phyloP scores from a whole-genome alignment of 2,888 invertebrate species.

The Cybosia mesomella region DNA sequence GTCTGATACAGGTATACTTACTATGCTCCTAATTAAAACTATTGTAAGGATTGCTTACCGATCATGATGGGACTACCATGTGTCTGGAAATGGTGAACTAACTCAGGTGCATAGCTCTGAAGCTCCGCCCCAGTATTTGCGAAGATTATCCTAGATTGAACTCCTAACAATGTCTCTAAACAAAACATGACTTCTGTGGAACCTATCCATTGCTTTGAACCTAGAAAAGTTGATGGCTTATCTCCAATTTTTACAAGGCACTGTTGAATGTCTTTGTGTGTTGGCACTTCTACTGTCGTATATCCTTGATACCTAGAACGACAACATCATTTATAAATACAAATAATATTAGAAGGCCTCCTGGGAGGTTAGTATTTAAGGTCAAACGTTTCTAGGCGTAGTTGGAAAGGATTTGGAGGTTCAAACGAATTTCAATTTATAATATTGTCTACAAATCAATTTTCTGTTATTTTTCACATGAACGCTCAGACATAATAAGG shows the following conservation, averaged over 20 bases:
- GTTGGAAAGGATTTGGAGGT: too few relatives aligned
- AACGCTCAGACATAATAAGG: too few relatives aligned
- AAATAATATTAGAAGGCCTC: neutral
- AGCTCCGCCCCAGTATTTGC: constrained; percentile 95
- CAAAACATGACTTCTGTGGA: constrained; percentile 98
- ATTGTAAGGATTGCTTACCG: constrained; percentile 84
- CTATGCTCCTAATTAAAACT: neutral
- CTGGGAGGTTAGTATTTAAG: too few relatives aligned
- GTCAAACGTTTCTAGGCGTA: too few relatives aligned
- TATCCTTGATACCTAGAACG: constrained; percentile 92
- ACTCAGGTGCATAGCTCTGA: constrained; percentile 91
- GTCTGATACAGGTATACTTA: neutral
- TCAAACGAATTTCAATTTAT: too few relatives aligned
- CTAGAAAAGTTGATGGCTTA: constrained; percentile 94
- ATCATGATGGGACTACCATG: constrained; percentile 99
- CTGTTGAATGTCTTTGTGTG: constrained; percentile 95
- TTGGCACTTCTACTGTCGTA: constrained; percentile 91
- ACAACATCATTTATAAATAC: constrained; percentile 17
- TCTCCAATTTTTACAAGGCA: constrained; percentile 98
- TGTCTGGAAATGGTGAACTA: constrained; percentile 95
- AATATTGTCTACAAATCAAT: too few relatives aligned
- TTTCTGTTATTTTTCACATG: too few relatives aligned
- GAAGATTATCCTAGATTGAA: constrained; percentile 93
- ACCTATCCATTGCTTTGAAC: constrained; percentile 98
- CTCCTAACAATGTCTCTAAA: constrained; percentile 92